Evolutionary conservation across 1,140 invertebrate species (phyloP).

Genomic region (Danaus melanippus): DNA sequence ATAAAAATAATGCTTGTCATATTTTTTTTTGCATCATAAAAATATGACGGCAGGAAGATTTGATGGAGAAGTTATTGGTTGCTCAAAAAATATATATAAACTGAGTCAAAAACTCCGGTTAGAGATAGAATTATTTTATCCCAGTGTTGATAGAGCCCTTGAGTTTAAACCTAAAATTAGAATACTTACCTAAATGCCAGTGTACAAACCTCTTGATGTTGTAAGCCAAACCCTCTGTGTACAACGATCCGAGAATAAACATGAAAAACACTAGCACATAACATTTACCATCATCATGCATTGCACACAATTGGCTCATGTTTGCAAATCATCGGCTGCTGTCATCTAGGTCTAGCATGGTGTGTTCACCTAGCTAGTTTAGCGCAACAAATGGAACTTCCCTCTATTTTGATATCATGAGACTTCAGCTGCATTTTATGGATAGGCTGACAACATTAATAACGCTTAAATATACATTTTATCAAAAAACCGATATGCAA

Average conservation of each 20-base stretch:
- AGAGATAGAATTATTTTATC: constrained; percentile 8
- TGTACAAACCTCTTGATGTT: constrained; percentile 11
- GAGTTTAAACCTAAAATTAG: constrained; percentile 11
- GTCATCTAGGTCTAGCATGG: constrained; percentile 64
- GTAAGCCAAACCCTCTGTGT: constrained; percentile 8
- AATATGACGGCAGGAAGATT: constrained; percentile 6
- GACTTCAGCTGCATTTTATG: too few relatives aligned
- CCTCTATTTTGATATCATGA: constrained; percentile 26
- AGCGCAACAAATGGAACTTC: constrained; percentile 46
- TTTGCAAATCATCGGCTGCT: constrained; percentile 56
- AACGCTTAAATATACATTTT: too few relatives aligned
- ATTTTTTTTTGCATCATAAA: constrained; percentile 49
- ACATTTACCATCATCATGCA: constrained; percentile 59
- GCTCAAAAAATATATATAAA: not conserved
- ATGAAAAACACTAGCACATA: constrained; percentile 40
- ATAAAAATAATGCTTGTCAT: constrained; percentile 51
- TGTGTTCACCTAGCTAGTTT: constrained; percentile 60
- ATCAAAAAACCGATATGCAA: too few relatives aligned
- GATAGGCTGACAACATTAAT: too few relatives aligned
- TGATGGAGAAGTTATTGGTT: too few relatives aligned
- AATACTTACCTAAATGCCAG: constrained; percentile 11
- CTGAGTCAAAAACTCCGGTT: constrained; percentile 4
- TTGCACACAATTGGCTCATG: constrained; percentile 62
- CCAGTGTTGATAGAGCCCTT: constrained; percentile 9
- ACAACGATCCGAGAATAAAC: constrained; percentile 9